Percentiles rank a stretch among this genome's conserved stretches.
These are phyloP conservation scores for Pseudomyrmex dendroicus DNA, from an alignment of 1,140 invertebrate species.

Conservation along the genomic window DNA sequence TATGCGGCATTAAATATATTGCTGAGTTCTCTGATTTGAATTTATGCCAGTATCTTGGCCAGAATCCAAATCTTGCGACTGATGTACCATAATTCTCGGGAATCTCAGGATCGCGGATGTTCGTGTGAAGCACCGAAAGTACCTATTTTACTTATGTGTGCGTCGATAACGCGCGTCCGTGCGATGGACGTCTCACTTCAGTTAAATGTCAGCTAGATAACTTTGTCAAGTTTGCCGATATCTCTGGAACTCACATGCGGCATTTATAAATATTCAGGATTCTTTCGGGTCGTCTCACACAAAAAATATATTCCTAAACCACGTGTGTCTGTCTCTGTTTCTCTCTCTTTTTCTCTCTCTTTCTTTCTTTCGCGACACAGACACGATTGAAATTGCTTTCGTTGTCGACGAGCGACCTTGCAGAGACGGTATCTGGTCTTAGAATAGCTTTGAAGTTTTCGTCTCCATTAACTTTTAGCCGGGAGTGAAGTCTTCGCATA, in stretches of 20 bases:
- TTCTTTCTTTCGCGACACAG: not conserved
- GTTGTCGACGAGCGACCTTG: not conserved
- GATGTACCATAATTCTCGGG: not conserved
- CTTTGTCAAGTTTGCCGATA: not conserved
- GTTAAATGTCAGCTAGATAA: constrained; percentile 60
- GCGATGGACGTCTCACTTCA: not conserved
- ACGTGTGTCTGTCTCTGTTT: no score
- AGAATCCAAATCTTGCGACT: constrained; percentile 21
- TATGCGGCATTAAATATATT: not conserved
- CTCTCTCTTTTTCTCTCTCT: no score
- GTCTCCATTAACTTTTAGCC: not conserved
- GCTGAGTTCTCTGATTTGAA: not conserved
- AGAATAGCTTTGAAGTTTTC: not conserved
- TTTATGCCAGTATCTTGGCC: not conserved
- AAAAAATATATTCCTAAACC: constrained; percentile 38
- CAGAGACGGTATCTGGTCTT: not conserved
- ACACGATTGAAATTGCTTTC: not conserved
- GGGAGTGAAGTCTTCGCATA: not conserved
- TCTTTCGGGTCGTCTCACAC: not conserved
- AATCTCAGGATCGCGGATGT: constrained; percentile 16
- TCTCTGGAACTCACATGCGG: not conserved
- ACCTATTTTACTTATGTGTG: not conserved
- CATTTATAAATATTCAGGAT: constrained; percentile 58
- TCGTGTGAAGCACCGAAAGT: not conserved
- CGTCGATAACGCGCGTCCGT: constrained; percentile 14